These are phyloP conservation scores for Synergus itoensis DNA, from an alignment of 2,888 invertebrate species.

Conservation along the genomic window DNA sequence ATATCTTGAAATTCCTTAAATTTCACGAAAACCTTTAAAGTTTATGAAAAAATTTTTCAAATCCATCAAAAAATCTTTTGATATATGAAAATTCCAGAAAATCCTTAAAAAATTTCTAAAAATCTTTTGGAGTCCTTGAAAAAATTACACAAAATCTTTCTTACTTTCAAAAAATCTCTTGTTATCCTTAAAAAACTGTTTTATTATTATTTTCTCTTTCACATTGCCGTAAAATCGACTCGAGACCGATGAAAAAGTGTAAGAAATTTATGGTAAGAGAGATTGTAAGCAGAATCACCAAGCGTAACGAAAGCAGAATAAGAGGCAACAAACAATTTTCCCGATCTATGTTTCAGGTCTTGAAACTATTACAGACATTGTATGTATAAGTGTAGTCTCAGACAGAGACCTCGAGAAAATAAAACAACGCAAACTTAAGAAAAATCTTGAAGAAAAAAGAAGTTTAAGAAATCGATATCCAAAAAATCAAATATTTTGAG, in stretches of 20 bases:
- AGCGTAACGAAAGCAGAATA: slow-evolving; percentile 14
- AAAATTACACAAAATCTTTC: too few relatives aligned
- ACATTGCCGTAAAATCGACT: background rate
- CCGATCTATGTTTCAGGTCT: slow-evolving; percentile 8
- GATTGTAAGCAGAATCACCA: background rate
- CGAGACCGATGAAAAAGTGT: background rate
- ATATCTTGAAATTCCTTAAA: too few relatives aligned
- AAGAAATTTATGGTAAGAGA: slow-evolving; percentile 15
- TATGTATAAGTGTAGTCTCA: background rate
- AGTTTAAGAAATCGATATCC: too few relatives aligned
- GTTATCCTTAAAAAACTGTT: background rate
- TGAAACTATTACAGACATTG: slow-evolving; percentile 12
- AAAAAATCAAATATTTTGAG: background rate
- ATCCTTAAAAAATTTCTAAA: too few relatives aligned
- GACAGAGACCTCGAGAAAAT: background rate
- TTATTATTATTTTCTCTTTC: background rate
- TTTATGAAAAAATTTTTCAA: too few relatives aligned
- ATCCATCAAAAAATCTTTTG: too few relatives aligned
- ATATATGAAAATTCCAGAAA: too few relatives aligned
- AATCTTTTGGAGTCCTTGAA: too few relatives aligned
- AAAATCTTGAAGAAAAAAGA: too few relatives aligned
- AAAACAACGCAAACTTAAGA: slow-evolving; percentile 1
- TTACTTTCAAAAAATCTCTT: too few relatives aligned
- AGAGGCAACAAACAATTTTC: slow-evolving; percentile 23
- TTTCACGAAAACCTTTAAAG: too few relatives aligned